Conservation (phyloP, 2,113 vertebrate species). For the Xiphophorus maculatus region DNA sequence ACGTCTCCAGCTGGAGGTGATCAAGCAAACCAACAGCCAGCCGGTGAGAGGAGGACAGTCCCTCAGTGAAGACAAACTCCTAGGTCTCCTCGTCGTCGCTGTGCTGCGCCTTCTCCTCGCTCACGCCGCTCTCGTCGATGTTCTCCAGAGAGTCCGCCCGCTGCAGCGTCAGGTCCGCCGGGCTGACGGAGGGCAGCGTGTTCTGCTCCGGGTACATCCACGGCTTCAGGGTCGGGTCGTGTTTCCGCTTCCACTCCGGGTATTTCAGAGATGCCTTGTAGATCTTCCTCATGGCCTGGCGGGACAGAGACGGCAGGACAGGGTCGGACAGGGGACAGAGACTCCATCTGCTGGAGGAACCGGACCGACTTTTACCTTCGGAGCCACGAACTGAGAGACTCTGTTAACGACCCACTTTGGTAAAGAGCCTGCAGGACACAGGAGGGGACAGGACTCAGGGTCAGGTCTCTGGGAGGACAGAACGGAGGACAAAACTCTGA, state of each 20-base stretch:
- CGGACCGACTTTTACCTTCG: slow-evolving; percentile 75
- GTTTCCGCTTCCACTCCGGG: slow-evolving; percentile 86
- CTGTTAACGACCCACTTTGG: slow-evolving; percentile 90
- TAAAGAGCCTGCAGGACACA: slow-evolving; percentile 79
- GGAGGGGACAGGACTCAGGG: neutral
- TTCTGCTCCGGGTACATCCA: slow-evolving; percentile 87
- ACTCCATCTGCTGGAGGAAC: too few relatives aligned
- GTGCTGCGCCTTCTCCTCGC: slow-evolving; percentile 77
- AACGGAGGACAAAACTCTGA: neutral
- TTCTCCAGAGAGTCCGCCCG: slow-evolving; percentile 83
- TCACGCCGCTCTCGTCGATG: slow-evolving; percentile 83
- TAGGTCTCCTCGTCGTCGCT: slow-evolving; percentile 83
- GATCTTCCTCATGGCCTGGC: slow-evolving; percentile 86
- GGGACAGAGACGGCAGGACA: neutral
- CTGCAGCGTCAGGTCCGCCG: slow-evolving; percentile 78
- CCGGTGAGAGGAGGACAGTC: neutral
- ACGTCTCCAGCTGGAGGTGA: slow-evolving; percentile 1
- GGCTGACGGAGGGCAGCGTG: slow-evolving; percentile 77
- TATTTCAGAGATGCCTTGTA: slow-evolving; percentile 89
- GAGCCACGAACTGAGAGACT: slow-evolving; percentile 88
- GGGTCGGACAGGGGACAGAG: neutral
- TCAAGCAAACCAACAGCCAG: slow-evolving; percentile 38
- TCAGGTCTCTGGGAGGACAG: neutral
- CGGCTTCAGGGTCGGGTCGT: slow-evolving; percentile 82
- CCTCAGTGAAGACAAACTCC: neutral